Evolutionary conservation across 2,113 vertebrate genomes (phyloP), one percentile per base, ranked within the genome.

Genomic region (Pseudorhombus dupliciocellatus): DNA sequence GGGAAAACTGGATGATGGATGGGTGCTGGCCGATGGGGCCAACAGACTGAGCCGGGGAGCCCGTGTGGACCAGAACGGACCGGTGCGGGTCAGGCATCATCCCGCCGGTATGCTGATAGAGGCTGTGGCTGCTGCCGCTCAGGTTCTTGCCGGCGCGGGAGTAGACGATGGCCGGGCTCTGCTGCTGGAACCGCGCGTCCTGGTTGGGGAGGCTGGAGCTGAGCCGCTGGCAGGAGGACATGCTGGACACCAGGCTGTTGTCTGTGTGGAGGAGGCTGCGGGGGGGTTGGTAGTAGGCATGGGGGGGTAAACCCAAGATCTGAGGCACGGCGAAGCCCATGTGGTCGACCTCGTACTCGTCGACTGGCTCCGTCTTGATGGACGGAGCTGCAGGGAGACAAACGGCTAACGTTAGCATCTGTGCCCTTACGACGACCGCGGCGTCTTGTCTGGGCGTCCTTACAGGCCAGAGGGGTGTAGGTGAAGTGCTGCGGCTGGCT

Each of bases 401-500:
- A n/a, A 50, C 4, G 11, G 10, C 15, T 37, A 37, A 37, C 4
- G 42, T 46, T 2, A 18, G 18, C 18, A n/a, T 50, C 48, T 50
- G 42, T 44, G 42, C 42, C 16, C 46, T n/a, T 8, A n/a, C 2
- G 21, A 7, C 8, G 1, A n/a, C 3, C n/a, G 9, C 5, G 1
- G 42, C 18, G 46, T 10, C 6, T 21, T 2, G 1, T 21, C 4
- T 15, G 3, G 4, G 66, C 14, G 25, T n/a, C 68, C 75, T 90
- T 92, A 98, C 97, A 95, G 94, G 96, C 93, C 79, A 97, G 82
- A 0, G 93, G 93, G 1, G 87, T 95, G 61, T 94, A 99, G 70
- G 95, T 95, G 90, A 98, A 99, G 70, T 97, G 96, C 80, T 99
- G 97, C 9, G 96, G 96, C 37, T 98, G 97, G 70, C 98, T 99